phyloP scores from a whole-genome alignment of 2,888 invertebrate genomes.

The Bellardia pandia region DNA sequence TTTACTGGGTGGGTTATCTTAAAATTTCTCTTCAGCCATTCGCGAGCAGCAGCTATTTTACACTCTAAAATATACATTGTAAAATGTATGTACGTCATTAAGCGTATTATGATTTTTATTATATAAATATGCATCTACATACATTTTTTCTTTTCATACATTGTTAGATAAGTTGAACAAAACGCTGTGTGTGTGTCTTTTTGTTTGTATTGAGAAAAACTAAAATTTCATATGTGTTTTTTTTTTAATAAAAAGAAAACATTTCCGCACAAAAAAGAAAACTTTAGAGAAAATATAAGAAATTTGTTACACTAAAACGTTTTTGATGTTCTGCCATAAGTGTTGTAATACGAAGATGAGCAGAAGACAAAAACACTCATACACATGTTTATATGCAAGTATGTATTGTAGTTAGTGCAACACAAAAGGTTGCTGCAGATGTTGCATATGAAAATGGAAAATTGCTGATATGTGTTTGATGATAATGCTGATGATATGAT shows the following conservation, averaged over 20 bases:
- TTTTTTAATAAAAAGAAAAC: background rate
- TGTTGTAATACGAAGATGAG: slow-evolving; percentile 46
- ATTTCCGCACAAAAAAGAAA: background rate
- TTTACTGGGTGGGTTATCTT: background rate
- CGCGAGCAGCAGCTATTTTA: background rate
- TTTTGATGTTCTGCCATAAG: slow-evolving; percentile 65
- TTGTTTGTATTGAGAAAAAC: background rate
- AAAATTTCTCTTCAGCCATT: background rate
- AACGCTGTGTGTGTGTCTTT: background rate
- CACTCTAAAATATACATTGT: slow-evolving; percentile 25
- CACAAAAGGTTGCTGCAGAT: slow-evolving; percentile 43
- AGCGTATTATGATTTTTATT: background rate
- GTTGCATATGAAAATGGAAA: slow-evolving; percentile 19
- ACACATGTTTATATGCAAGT: background rate
- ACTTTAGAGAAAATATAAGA: slow-evolving; percentile 25
- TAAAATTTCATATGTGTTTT: slow-evolving; percentile 37
- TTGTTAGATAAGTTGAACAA: slow-evolving; percentile 8
- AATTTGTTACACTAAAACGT: slow-evolving; percentile 63
- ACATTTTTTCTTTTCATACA: background rate
- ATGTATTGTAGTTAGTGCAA: slow-evolving; percentile 8
- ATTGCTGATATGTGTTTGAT: background rate
- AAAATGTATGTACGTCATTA: slow-evolving; percentile 23
- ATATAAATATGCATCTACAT: background rate
- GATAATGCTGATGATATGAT: background rate
- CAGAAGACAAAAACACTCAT: background rate